Base-by-base conservation (phyloP, 2,113 vertebrate genomes). In the Lepus americanus region DNA sequence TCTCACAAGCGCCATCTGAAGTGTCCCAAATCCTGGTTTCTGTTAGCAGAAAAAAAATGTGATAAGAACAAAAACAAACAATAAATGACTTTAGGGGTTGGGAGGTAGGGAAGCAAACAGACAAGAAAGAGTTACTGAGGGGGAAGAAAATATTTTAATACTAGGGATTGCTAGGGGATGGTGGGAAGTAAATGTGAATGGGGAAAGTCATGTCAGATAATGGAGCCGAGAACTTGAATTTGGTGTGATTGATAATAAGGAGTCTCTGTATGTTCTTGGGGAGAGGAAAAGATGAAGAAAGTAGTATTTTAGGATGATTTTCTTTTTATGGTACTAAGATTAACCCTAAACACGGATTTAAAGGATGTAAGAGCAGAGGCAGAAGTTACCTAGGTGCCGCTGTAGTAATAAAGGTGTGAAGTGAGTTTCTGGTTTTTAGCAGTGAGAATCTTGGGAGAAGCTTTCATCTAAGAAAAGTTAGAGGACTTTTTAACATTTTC, bases 261-360 rank as follows among this genome's bases (percentile, higher is more conserved):
- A 36, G 31, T 51, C 19, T 23, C 63, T 88, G 3, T 73, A 73
- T 19, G 27, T 77, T 94, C 63, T 69, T 61, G 51, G 59, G 23
- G 79, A 69, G 59, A 31, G 29, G 31, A 44, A 67, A 61, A 59
- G 39, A 79, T 82, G 64, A 36, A 29, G 7, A 83, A 70, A 29
- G 11, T 39, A 8, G 7, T 83, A 73, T 87, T 67, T 92, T 33
- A 87, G 49, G 12, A 14, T 76, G 59, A 10, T 23, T 66, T 13
- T 33, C 44, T 31, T 73, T 59, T 66, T 51, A 63, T 76, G 39
- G 11, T 67, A 91, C 10, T 67, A 92, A 81, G 27, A 61, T 78
- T 92, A 79, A 73, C 5, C 51, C 53, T 82, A 73, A 94, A 29
- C 69, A 27, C 51, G 27, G 23, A 70, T 83, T 89, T 74, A 93